phyloP scores from a whole-genome alignment of 2,797 vertebrate species.

The Gobio occitaniae region DNA sequence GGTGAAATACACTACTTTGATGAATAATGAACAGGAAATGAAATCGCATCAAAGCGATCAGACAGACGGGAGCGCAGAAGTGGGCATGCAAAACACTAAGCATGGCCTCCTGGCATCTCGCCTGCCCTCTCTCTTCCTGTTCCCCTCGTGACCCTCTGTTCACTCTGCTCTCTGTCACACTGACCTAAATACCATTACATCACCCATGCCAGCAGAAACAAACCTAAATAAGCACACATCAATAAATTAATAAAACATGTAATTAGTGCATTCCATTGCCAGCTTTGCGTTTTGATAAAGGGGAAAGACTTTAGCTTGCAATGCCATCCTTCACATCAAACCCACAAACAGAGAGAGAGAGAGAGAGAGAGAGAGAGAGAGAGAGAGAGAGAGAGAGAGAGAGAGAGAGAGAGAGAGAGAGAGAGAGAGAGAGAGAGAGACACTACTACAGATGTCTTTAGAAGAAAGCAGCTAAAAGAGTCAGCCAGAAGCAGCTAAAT shows the following conservation, averaged over 20 bases:
- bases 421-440: no score
- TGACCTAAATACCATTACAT: constrained; percentile 27
- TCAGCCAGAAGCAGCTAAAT: constrained; percentile 4
- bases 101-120: constrained; percentile 24
- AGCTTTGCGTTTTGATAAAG: constrained; percentile 5
- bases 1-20: constrained; percentile 59
- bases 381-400: neutral
- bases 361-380: neutral
- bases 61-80: constrained; percentile 31
- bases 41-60: constrained; percentile 59
- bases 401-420: neutral
- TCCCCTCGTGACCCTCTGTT: neutral
- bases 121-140: constrained; percentile 19
- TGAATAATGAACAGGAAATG: constrained; percentile 59
- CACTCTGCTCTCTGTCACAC: constrained; percentile 34
- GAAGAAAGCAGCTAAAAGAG: no score
- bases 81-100: constrained; percentile 34
- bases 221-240: constrained; percentile 31
- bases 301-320: neutral
- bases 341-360: neutral
- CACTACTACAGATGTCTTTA: neutral
- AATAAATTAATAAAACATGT: constrained; percentile 19
- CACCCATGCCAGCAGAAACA: neutral
- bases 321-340: neutral
- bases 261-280: constrained; percentile 1